Percentiles rank a stretch among this genome's conserved stretches.
Conservation (phyloP, 2,113 vertebrate species). For the Alectura lathami region DNA sequence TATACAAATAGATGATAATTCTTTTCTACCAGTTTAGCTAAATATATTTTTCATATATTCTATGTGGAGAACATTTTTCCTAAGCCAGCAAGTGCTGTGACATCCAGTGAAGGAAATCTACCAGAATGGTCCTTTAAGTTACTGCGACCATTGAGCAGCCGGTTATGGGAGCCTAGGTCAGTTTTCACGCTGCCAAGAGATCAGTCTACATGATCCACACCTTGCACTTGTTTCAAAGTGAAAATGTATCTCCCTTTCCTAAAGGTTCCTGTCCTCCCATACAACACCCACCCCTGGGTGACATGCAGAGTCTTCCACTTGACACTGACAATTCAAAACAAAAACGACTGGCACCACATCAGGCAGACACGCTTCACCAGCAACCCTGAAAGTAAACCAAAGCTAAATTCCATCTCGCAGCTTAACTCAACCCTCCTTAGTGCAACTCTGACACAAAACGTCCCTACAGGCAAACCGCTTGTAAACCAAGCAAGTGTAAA, state of each 20-base stretch:
- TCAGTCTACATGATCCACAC: neutral
- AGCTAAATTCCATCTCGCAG: neutral
- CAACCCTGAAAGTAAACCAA: neutral
- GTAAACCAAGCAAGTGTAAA: neutral
- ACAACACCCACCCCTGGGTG: neutral
- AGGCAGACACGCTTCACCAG: neutral
- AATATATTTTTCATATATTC: slow-evolving; percentile 38
- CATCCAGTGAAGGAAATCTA: neutral
- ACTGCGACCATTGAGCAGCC: neutral
- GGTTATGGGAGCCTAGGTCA: neutral
- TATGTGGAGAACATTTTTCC: neutral
- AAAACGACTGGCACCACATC: neutral
- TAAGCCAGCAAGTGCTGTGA: neutral
- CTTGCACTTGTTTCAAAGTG: neutral
- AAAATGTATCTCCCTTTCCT: neutral
- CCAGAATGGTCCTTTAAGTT: neutral
- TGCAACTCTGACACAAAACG: neutral
- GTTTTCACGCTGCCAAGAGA: neutral
- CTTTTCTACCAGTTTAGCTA: slow-evolving; percentile 29
- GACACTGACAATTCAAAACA: neutral
- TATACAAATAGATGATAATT: slow-evolving; percentile 21
- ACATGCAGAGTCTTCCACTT: neutral
- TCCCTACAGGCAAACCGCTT: neutral
- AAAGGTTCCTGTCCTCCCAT: neutral
- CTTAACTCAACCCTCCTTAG: neutral